phyloP scores from a whole-genome alignment of 1,140 invertebrate species.

The Tetramorium parvispinum region DNA sequence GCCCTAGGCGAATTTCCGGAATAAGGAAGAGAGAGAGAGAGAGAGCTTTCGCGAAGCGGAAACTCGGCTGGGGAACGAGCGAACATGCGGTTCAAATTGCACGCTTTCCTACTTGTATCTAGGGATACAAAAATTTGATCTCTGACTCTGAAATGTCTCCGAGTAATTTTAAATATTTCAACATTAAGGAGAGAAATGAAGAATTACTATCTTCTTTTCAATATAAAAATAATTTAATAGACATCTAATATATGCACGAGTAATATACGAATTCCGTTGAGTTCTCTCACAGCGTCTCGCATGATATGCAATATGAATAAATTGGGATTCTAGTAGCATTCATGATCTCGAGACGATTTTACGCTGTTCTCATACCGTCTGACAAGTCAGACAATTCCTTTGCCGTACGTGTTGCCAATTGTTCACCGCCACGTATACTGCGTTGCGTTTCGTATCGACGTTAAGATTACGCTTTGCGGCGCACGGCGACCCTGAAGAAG shows the following conservation, averaged over 20 bases:
- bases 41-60: conserved; percentile 56
- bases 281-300: not conserved
- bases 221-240: not conserved
- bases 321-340: conserved; percentile 61
- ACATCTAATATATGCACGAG: not conserved
- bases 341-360: conserved; percentile 64
- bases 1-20: conserved; percentile 72
- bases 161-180: not conserved
- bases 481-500: conserved; percentile 71
- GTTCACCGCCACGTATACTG: not conserved
- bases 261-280: not conserved
- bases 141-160: not conserved
- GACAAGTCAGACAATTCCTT: conserved; percentile 30
- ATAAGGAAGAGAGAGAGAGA: conserved; percentile 19
- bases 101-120: not conserved
- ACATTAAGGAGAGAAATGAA: not conserved
- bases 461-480: conserved; percentile 76
- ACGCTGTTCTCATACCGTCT: conserved; percentile 25
- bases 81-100: conserved; percentile 7
- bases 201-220: not conserved
- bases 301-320: not conserved
- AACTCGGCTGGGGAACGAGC: conserved; percentile 5
- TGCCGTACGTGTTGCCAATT: conserved; percentile 1
- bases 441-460: conserved; percentile 74
- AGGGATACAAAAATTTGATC: not conserved